Conservation (phyloP, 2,888 invertebrate species). For the Cephus spinipes region DNA sequence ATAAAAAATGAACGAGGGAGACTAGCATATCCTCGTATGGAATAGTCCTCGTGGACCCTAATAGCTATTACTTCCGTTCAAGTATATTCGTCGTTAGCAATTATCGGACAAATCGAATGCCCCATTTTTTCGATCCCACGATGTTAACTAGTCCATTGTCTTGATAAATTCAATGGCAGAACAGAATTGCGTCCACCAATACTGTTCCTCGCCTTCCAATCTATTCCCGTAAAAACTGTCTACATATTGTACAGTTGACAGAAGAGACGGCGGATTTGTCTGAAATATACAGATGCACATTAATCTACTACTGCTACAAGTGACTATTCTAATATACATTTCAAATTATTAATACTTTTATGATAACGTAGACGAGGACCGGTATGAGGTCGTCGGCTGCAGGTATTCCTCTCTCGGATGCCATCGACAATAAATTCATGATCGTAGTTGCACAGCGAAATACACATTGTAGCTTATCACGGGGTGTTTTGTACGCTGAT, state of each 20-base stretch:
- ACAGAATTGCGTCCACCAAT: constrained; percentile 99
- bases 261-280: constrained; percentile 94
- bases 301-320: not conserved
- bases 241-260: constrained; percentile 97
- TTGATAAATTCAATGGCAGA: constrained; percentile 98
- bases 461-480: constrained; percentile 87
- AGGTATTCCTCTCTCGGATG: constrained; percentile 80
- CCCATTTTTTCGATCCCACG: not conserved
- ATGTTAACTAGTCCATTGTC: constrained; percentile 84
- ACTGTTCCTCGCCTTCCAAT: constrained; percentile 90
- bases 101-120: constrained; percentile 1
- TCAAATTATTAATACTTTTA: constrained; percentile 75
- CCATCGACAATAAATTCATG: constrained; percentile 91
- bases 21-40: not conserved
- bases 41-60: not conserved
- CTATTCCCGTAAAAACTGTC: constrained; percentile 89
- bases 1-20: not conserved
- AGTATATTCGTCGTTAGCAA: not conserved
- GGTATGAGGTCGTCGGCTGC: constrained; percentile 97
- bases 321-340: not conserved
- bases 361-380: constrained; percentile 94
- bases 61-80: not conserved
- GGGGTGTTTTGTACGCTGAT: constrained; percentile 90
- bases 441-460: constrained; percentile 92
- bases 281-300: constrained; percentile 59